Evolutionary conservation across 2,113 vertebrate genomes (phyloP).

Genomic region (Hemiscyllium ocellatum): DNA sequence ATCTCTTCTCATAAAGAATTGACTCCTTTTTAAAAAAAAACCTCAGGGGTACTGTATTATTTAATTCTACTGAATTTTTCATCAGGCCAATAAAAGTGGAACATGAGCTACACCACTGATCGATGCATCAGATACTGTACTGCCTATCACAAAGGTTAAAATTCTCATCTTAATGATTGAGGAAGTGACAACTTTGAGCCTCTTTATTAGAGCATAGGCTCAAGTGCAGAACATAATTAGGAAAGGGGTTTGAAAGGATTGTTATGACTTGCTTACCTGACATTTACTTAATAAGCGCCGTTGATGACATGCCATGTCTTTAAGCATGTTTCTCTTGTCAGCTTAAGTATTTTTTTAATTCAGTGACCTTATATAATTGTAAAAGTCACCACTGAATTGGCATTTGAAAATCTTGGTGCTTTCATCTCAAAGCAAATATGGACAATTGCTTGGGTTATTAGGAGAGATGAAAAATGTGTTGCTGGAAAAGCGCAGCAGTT

Average conservation of each 20-base stretch:
- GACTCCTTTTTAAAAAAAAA: background rate
- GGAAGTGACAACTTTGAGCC: background rate
- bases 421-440: background rate
- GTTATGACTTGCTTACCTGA: constrained; percentile 14
- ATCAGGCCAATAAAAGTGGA: background rate
- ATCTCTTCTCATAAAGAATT: constrained; percentile 33
- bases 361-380: background rate
- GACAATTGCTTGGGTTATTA: background rate
- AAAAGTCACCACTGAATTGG: background rate
- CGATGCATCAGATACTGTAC: background rate
- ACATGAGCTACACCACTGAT: background rate
- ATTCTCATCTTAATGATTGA: background rate
- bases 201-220: background rate
- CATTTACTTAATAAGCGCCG: constrained; percentile 15
- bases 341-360: background rate
- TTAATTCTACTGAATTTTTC: constrained; percentile 24
- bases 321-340: background rate
- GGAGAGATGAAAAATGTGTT: too few relatives aligned
- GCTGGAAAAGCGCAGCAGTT: too few relatives aligned
- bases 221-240: background rate
- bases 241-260: background rate
- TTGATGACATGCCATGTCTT: background rate
- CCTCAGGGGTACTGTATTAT: constrained; percentile 15
- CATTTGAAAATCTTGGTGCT: background rate
- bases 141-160: background rate